A percentile compares a stretch with the other conserved stretches of the same genome.
Evolutionary conservation across 1,140 invertebrate species (phyloP).

Genomic region (Bombus affinis): DNA sequence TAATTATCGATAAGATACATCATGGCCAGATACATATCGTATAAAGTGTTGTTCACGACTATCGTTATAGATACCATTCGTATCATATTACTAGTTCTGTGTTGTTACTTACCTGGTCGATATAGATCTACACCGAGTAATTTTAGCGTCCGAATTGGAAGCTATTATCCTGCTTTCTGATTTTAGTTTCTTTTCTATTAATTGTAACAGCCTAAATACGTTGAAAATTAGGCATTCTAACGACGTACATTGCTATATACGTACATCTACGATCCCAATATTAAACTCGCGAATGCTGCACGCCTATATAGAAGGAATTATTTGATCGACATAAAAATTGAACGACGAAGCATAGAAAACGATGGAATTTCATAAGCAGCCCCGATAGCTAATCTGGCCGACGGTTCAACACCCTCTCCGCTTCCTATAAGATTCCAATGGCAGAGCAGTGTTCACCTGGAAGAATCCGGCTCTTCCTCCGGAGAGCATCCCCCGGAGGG

Average conservation of each 20-base stretch:
- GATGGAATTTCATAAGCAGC: no score
- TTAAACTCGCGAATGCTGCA: no score
- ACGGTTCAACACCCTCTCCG: neutral
- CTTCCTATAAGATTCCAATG: neutral
- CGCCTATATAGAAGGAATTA: no score
- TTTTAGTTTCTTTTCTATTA: no score
- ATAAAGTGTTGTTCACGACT: neutral
- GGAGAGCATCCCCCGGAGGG: constrained; percentile 19
- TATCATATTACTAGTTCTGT: neutral
- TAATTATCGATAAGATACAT: neutral
- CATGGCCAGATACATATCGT: neutral
- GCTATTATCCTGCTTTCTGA: no score
- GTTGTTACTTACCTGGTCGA: neutral
- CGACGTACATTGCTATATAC: no score
- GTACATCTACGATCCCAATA: no score
- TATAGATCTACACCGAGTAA: neutral
- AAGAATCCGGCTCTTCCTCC: neutral
- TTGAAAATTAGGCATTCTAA: no score
- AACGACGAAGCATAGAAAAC: no score
- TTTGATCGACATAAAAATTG: no score
- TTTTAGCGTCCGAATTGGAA: neutral
- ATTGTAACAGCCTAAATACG: no score
- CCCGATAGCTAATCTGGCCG: neutral
- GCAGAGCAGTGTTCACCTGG: neutral
- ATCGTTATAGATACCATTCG: neutral